phyloP scores from a whole-genome alignment of 2,113 vertebrate genomes.

The Hemiscyllium ocellatum region DNA sequence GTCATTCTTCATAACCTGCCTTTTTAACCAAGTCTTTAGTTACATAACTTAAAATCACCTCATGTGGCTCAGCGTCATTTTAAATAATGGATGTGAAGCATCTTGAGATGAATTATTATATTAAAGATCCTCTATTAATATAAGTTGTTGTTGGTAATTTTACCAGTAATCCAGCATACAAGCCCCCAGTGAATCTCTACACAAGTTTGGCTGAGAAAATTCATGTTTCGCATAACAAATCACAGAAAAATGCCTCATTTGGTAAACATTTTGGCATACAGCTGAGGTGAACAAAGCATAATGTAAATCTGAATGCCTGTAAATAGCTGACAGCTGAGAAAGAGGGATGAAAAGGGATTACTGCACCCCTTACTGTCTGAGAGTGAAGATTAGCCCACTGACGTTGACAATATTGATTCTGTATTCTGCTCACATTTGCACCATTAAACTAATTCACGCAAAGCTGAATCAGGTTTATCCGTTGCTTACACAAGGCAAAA shows the following conservation, averaged over 20 bases:
- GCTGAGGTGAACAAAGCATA: not conserved
- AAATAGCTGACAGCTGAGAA: constrained; percentile 38
- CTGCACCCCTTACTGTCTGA: constrained; percentile 4
- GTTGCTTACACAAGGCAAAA: constrained; percentile 34
- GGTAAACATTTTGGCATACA: not conserved
- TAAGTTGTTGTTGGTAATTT: not conserved
- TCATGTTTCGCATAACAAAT: not conserved
- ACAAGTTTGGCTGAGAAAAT: not conserved
- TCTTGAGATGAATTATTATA: not conserved
- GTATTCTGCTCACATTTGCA: constrained; percentile 25
- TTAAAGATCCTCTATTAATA: not conserved
- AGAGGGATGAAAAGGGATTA: constrained; percentile 35
- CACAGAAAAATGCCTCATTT: not conserved
- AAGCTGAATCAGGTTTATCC: constrained; percentile 35
- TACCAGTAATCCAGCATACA: not conserved
- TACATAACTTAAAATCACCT: not conserved
- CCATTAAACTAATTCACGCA: constrained; percentile 31
- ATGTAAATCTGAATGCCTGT: constrained; percentile 31
- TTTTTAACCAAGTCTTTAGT: not conserved
- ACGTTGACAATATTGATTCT: constrained; percentile 15
- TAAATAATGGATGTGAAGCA: not conserved
- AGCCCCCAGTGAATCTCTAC: constrained; percentile 1
- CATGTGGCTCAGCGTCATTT: not conserved
- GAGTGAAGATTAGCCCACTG: constrained; percentile 33
- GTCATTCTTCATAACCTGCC: not conserved